A percentile compares a stretch with the other conserved stretches of the same genome.
Conservation (phyloP, 2,113 vertebrate genomes). For the Hystrix brachyura region DNA sequence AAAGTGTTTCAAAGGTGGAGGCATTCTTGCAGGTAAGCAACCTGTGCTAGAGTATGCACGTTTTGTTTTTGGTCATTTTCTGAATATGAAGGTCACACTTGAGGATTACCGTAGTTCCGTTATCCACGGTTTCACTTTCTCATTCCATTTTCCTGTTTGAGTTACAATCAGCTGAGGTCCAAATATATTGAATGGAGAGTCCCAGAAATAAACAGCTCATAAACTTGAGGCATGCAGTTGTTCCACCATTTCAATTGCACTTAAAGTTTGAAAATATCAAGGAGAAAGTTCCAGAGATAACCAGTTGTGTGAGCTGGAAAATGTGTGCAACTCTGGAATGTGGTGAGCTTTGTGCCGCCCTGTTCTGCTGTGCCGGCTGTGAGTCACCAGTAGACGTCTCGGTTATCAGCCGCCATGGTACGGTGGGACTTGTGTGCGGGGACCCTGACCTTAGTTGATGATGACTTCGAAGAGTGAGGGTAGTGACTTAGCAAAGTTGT, state of each 20-base stretch:
- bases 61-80: background rate
- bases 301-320: background rate
- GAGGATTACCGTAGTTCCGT: background rate
- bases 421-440: background rate
- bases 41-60: background rate
- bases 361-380: background rate
- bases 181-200: background rate
- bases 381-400: background rate
- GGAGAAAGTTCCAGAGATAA: background rate
- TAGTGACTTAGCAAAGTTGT: background rate
- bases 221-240: background rate
- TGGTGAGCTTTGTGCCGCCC: background rate
- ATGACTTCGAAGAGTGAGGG: background rate
- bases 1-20: background rate
- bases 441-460: background rate
- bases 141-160: no score
- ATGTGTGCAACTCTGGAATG: no score
- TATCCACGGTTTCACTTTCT: background rate
- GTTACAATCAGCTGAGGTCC: background rate
- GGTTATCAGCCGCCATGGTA: background rate
- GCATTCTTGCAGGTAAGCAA: background rate
- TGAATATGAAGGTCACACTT: background rate
- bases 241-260: background rate
- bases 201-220: background rate
- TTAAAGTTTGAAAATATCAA: background rate